Base-by-base conservation (phyloP, 2,888 invertebrate genomes). In the Caenorhabditis plicata region DNA sequence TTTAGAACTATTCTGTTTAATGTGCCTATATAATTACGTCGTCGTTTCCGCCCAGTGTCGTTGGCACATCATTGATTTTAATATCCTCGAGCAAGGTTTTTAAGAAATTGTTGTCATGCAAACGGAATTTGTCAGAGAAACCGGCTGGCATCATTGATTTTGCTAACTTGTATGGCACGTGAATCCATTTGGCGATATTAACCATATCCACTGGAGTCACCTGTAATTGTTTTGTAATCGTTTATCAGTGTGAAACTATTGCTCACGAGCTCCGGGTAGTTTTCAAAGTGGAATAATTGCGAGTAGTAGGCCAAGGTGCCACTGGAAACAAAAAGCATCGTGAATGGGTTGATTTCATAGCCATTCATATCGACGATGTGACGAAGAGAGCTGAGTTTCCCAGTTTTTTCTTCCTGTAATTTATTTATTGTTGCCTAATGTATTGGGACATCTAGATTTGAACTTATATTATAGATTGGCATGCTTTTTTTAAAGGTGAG, bases 151-250 rank as follows among this genome's bases (percentile, higher is more conserved):
- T 78, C 69, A 77, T 73, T 5, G 72, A 48, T 47, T 63, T 68
- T 15, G 73, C 68, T n/a, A 79, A 39, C 22, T 65, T 66, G 58
- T 80, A 80, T 26, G 79, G 78, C 36, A 80, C 64, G 54, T 75
- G 72, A 47, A 80, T 74, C 80, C 80, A 81, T 48, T 71, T 72
- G 45, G 80, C 72, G 31, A 78, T 73, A 64, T 80, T 81, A 41
- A 80, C 75, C 54, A 77, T 68, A 42, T 79, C 74, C 9, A 72
- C 70, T 11, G 79, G 79, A 17, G 63, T 57, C 17, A 73, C 72
- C 71, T 71, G 44, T 29, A 57, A 29, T 25, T 33, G 38, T 26
- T 35, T 22, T 29, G 13, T 45, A 38, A 20, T 41, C 33, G 15
- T 45, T 35, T 33, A 35, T 32, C 17, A 29, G 33, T 42, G 32